Percentiles rank a stretch among this genome's conserved stretches.
These are phyloP conservation scores for Sprattus sprattus DNA, from an alignment of 2,113 vertebrate species.

Conservation along the genomic window DNA sequence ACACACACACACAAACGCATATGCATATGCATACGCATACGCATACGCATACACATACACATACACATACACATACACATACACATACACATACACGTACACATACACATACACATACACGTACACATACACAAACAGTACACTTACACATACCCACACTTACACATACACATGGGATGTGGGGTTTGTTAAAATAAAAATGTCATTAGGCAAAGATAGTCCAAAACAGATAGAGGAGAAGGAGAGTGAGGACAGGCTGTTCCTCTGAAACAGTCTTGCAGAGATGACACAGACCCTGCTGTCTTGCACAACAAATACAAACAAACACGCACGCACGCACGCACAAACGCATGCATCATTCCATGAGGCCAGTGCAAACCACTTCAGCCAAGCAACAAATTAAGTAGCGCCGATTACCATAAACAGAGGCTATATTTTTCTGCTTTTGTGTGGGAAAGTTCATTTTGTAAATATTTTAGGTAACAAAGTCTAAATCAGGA, in stretches of 20 bases:
- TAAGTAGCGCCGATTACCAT: conserved; percentile 65
- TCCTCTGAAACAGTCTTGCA: neutral
- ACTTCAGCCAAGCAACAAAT: conserved; percentile 61
- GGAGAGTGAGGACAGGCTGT: neutral
- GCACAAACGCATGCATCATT: conserved; percentile 55
- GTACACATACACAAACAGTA: conserved; percentile 29
- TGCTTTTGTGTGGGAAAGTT: conserved; percentile 70
- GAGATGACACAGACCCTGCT: too few species aligned
- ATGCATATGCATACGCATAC: neutral
- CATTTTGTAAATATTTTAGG: conserved; percentile 68
- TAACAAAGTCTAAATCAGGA: conserved; percentile 66
- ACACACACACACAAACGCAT: neutral
- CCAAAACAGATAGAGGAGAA: too few species aligned
- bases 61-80: neutral
- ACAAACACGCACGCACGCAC: conserved; percentile 43
- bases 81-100: neutral
- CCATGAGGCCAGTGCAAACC: conserved; percentile 38
- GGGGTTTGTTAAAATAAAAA: too few species aligned
- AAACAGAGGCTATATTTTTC: conserved; percentile 63
- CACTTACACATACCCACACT: too few species aligned
- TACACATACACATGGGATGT: too few species aligned
- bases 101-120: too few species aligned
- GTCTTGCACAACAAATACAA: conserved; percentile 31
- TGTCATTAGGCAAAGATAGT: too few species aligned
- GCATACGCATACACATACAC: neutral